These are phyloP conservation scores for Hyposoter didymator DNA, from an alignment of 2,888 invertebrate species.

Conservation along the genomic window DNA sequence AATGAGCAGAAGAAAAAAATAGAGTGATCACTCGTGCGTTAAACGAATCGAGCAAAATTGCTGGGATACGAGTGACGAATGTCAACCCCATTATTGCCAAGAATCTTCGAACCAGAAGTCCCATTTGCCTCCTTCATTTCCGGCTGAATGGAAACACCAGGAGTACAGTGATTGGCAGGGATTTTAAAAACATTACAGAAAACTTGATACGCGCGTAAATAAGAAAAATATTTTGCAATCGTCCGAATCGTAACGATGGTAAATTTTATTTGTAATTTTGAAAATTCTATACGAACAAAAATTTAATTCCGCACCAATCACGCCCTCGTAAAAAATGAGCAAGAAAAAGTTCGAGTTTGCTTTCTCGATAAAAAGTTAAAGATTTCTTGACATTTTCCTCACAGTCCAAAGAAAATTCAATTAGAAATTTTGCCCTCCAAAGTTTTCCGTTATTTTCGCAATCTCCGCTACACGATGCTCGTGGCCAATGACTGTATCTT, in stretches of 20 bases:
- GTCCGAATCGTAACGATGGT: not conserved
- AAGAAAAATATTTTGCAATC: not conserved
- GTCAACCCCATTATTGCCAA: constrained; percentile 40
- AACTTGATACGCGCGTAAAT: not conserved
- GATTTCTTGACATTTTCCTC: not conserved
- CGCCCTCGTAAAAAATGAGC: not conserved
- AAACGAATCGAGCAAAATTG: constrained; percentile 45
- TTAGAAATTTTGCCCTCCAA: not conserved
- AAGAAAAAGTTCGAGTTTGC: not conserved
- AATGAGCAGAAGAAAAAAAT: constrained; percentile 9
- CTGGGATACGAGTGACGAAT: constrained; percentile 57
- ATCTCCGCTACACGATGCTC: not conserved
- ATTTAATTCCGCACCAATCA: not conserved
- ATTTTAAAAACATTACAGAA: not conserved
- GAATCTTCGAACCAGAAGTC: constrained; percentile 2
- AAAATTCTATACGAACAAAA: no score
- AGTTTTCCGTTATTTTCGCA: not conserved
- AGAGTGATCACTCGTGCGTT: constrained; percentile 35
- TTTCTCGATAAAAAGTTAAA: not conserved
- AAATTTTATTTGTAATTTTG: no score
- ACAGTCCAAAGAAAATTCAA: not conserved
- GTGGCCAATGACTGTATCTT: constrained; percentile 49
- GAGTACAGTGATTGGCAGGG: not conserved
- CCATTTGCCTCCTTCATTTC: not conserved
- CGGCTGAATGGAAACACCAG: not conserved